Evolutionary conservation across 2,888 invertebrate genomes (phyloP).

Genomic region (Euzetes globulus): DNA sequence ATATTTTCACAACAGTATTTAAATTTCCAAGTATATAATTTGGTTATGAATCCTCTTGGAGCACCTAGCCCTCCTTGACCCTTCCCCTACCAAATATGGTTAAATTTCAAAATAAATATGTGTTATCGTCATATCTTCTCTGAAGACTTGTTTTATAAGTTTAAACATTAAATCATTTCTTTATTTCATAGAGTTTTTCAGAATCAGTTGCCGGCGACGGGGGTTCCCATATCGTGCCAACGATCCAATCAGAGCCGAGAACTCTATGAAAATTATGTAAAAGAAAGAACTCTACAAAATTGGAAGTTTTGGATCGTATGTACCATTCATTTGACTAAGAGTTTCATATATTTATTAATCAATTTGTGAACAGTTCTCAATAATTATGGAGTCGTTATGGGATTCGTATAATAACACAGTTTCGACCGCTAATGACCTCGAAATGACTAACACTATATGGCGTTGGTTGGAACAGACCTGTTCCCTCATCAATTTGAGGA

Average conservation of each 20-base stretch:
- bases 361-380: constrained; percentile 66
- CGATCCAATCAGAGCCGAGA: constrained; percentile 82
- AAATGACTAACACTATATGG: constrained; percentile 81
- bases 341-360: background rate
- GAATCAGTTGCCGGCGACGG: constrained; percentile 86
- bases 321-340: constrained; percentile 46
- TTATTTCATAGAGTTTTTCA: constrained; percentile 70
- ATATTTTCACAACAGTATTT: too few relatives aligned
- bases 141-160: too few relatives aligned
- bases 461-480: constrained; percentile 96
- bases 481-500: constrained; percentile 83
- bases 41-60: too few relatives aligned
- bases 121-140: too few relatives aligned
- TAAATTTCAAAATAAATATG: too few relatives aligned
- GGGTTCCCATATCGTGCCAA: constrained; percentile 83
- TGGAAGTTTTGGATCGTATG: constrained; percentile 98
- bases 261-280: constrained; percentile 86
- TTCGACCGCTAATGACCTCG: constrained; percentile 80
- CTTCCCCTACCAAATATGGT: too few relatives aligned
- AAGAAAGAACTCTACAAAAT: constrained; percentile 73
- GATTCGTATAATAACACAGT: constrained; percentile 85
- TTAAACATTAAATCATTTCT: background rate
- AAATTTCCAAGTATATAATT: too few relatives aligned
- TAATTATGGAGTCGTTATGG: constrained; percentile 78
- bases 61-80: too few relatives aligned